Conservation (phyloP, 2,797 vertebrate genomes). For the Acrocephalus scirpaceus region DNA sequence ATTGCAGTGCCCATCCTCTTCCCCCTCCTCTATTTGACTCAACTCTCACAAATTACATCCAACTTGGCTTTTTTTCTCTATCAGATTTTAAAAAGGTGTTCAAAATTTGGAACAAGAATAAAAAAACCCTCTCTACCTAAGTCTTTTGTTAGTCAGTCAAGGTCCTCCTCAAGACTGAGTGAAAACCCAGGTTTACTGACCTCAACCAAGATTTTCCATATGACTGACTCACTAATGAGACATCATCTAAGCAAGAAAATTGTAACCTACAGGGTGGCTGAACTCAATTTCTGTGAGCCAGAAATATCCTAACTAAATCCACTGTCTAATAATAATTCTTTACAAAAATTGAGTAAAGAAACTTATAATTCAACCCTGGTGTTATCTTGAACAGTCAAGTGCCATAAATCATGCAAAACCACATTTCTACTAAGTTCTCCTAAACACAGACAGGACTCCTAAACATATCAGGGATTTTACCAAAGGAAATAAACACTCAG, state of each 20-base stretch:
- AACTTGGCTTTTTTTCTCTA: background rate
- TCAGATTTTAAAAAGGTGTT: background rate
- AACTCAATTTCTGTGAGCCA: background rate
- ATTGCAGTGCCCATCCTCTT: background rate
- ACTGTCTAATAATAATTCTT: background rate
- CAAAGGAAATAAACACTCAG: background rate
- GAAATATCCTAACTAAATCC: background rate
- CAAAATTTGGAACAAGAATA: background rate
- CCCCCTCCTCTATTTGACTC: background rate
- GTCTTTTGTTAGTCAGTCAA: background rate
- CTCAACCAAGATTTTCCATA: background rate
- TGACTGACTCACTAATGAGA: background rate
- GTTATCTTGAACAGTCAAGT: background rate
- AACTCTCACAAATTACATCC: background rate
- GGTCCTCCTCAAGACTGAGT: background rate
- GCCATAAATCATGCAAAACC: background rate
- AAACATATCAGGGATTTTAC: background rate
- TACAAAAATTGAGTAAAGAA: background rate
- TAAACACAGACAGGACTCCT: background rate
- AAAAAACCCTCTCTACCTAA: rapidly evolving
- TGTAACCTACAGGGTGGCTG: background rate
- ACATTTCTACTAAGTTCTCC: background rate
- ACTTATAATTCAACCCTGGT: background rate
- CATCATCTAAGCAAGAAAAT: background rate
- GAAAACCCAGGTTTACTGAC: background rate